These are phyloP conservation scores for Neosilurus mollespiculum DNA, from an alignment of 2,797 vertebrate genomes.

Conservation along the genomic window DNA sequence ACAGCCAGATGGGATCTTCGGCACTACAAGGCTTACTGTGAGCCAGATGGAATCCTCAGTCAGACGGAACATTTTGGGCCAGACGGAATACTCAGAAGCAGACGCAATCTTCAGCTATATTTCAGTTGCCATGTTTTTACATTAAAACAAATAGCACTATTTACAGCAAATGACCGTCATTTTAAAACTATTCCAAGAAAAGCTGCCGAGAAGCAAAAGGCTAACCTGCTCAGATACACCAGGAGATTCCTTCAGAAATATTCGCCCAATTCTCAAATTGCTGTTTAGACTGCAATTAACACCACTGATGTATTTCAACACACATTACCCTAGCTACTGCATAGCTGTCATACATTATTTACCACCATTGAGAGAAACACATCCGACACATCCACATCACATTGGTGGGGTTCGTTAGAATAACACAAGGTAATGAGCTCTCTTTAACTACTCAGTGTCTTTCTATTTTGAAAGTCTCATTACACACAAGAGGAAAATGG, in stretches of 20 bases:
- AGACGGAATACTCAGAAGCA: constrained; percentile 39
- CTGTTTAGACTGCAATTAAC: constrained; percentile 15
- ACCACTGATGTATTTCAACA: constrained; percentile 12
- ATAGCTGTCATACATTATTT: constrained; percentile 33
- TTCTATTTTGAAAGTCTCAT: constrained; percentile 40
- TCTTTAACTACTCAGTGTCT: constrained; percentile 35
- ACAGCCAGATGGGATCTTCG: constrained; percentile 35
- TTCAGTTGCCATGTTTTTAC: constrained; percentile 61
- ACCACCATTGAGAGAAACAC: constrained; percentile 8
- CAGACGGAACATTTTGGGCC: constrained; percentile 45
- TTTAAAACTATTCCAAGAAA: constrained; percentile 23
- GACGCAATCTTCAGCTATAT: constrained; percentile 45
- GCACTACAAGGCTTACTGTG: constrained; percentile 38
- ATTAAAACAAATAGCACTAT: constrained; percentile 52
- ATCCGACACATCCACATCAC: constrained; percentile 3
- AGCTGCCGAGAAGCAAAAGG: constrained; percentile 30
- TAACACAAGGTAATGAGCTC: constrained; percentile 31
- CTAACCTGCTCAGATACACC: not conserved
- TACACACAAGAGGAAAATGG: constrained; percentile 30
- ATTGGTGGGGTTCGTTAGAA: constrained; percentile 18
- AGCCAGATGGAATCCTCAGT: constrained; percentile 41
- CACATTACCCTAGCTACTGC: constrained; percentile 2
- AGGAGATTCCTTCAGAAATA: constrained; percentile 19
- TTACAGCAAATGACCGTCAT: constrained; percentile 47
- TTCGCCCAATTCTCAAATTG: not conserved